Evolutionary conservation across 2,888 invertebrate genomes (phyloP), one percentile per base, ranked within the genome.

Genomic region (Druceiella hillmani): DNA sequence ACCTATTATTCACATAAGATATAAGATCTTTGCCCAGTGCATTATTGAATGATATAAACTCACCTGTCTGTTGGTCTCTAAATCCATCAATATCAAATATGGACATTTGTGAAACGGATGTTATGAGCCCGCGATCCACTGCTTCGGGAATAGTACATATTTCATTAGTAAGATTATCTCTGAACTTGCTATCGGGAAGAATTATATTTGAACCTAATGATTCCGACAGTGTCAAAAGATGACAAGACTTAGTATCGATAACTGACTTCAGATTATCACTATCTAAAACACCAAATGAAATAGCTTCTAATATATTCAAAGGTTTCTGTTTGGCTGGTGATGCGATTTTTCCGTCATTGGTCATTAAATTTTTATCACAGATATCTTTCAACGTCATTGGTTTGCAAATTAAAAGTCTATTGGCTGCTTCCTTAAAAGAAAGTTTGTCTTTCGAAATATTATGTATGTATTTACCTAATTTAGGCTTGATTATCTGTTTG

Each of bases 21-120:
- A 93, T 72, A 55, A 85, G 72, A 47, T 86, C 87, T 54, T 83
- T 84, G 40, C 81, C 76, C 44, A 86, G 66, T 24, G 91, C 90
- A 42, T 79, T 75, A 61, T 90, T 91, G 53, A 92, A 84, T 48
- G 88, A 88, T 51, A 92, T 76, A 56, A 83, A 87, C 56, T 88
- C 87, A 22, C 80, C 82, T 33, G 84, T 84, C 52, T 82, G 77
- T 1, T 86, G 82, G 61, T 90, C 87, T 56, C 83, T 85, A 57
- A 93, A 88, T 37, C 87, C 93, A 51, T 92, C 91, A 43, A 95
- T 89, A 59, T 92, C 87, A 57, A 94, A 94, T 50, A 94, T 86
- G 2, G 89, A 88, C 60, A 85, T 85, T 57, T 88, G 85, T 3
- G 85, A 79, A 12, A 93, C 85, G 2, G 91, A 90, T 15, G 86